phyloP scores from a whole-genome alignment of 2,797 vertebrate species.

The Sebastes minor region DNA sequence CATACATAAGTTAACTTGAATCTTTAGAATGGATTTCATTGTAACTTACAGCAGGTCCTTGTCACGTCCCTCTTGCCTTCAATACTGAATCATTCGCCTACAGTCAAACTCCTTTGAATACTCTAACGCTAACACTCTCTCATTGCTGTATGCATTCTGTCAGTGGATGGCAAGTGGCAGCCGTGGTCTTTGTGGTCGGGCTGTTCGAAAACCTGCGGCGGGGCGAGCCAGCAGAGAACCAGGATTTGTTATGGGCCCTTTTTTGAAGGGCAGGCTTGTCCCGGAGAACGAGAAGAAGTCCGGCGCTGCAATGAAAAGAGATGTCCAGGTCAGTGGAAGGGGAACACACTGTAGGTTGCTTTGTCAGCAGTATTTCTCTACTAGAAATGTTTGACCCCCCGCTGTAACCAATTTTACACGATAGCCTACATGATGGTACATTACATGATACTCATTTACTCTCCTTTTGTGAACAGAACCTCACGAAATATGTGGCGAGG shows the following conservation, averaged over 20 bases:
- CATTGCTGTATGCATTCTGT: not conserved
- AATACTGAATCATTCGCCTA: not conserved
- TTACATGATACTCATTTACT: not conserved
- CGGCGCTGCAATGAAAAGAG: slow-evolving; percentile 90
- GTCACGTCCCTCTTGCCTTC: not conserved
- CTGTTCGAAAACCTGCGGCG: slow-evolving; percentile 92
- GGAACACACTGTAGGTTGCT: not conserved
- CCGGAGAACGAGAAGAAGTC: slow-evolving; percentile 89
- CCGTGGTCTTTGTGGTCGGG: slow-evolving; percentile 91
- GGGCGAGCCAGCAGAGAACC: slow-evolving; percentile 90
- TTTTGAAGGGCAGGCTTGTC: slow-evolving; percentile 89
- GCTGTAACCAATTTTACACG: not conserved
- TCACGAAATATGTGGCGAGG: slow-evolving; percentile 94
- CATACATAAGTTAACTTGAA: not conserved
- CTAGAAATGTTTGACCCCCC: not conserved
- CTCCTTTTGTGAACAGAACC: slow-evolving; percentile 82
- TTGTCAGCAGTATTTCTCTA: not conserved
- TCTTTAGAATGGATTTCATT: not conserved
- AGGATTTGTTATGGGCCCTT: slow-evolving; percentile 92
- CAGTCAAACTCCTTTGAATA: not conserved
- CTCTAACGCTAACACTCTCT: not conserved
- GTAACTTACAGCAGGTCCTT: not conserved
- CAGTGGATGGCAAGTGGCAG: slow-evolving; percentile 96
- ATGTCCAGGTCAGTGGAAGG: slow-evolving; percentile 88
- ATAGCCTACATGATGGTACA: not conserved